phyloP scores from a whole-genome alignment of 2,113 vertebrate genomes.

The Leptobrachium leishanense region DNA sequence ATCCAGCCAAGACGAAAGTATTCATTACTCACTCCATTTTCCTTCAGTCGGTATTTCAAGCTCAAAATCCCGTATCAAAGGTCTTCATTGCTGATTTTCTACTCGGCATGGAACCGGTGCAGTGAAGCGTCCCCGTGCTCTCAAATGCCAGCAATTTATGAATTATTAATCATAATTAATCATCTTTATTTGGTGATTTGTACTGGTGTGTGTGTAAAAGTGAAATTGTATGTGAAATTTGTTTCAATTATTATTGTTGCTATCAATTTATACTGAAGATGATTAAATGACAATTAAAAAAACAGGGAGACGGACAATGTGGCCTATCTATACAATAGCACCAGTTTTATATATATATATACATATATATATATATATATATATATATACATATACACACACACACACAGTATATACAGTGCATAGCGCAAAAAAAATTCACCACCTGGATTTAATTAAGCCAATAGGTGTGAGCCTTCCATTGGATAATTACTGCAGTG shows the following conservation, averaged over 20 bases:
- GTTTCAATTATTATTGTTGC: background rate
- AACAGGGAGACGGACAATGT: too few relatives aligned
- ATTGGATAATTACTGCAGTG: too few relatives aligned
- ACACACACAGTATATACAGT: too few relatives aligned
- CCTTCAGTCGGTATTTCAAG: background rate
- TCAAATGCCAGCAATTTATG: background rate
- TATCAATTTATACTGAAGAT: too few relatives aligned
- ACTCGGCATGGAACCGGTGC: background rate
- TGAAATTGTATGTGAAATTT: background rate
- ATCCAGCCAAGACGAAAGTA: slow-evolving; percentile 26
- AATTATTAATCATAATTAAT: background rate
- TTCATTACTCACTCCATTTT: slow-evolving; percentile 13
- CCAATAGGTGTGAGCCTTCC: too few relatives aligned
- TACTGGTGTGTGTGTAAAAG: background rate
- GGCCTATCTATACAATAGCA: too few relatives aligned
- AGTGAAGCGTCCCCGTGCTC: background rate
- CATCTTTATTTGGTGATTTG: background rate
- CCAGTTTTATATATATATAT: too few relatives aligned
- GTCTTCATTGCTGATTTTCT: background rate
- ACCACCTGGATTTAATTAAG: too few relatives aligned
- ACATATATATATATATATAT: too few relatives aligned
- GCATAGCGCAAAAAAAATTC: too few relatives aligned
- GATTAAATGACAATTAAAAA: too few relatives aligned
- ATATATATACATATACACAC: too few relatives aligned
- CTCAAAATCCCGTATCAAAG: background rate